These are phyloP conservation scores for Arrhamphus sclerolepis DNA, from an alignment of 2,797 vertebrate species.

Conservation along the genomic window DNA sequence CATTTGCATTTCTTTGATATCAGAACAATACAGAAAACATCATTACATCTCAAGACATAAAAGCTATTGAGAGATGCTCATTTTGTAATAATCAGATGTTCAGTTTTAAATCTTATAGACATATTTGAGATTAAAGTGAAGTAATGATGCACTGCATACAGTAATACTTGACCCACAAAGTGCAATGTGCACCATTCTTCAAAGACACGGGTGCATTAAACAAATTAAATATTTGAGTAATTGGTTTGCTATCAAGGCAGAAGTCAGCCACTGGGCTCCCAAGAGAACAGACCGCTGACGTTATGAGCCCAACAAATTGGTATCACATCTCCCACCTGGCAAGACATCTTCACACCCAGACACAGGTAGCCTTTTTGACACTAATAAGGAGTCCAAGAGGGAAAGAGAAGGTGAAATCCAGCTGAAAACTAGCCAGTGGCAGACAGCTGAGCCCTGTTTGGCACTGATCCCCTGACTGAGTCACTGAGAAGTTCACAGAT, in stretches of 20 bases:
- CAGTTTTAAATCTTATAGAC: background rate
- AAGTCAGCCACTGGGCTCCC: constrained; percentile 30
- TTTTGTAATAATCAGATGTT: constrained; percentile 7
- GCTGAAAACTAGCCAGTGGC: constrained; percentile 64
- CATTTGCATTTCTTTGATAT: constrained; percentile 63
- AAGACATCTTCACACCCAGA: constrained; percentile 60
- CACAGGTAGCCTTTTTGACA: constrained; percentile 64
- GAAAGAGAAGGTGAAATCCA: constrained; percentile 49
- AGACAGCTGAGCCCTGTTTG: constrained; percentile 71
- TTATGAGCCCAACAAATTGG: constrained; percentile 67
- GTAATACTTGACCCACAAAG: background rate
- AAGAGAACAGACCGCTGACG: constrained; percentile 27
- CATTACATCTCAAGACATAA: constrained; percentile 23
- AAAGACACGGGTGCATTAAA: constrained; percentile 9
- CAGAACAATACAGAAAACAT: constrained; percentile 11
- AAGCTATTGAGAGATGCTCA: background rate
- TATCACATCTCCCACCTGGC: constrained; percentile 62
- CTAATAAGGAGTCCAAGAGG: constrained; percentile 64
- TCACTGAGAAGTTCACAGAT: constrained; percentile 68
- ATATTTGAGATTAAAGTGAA: background rate
- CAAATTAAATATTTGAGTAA: constrained; percentile 49
- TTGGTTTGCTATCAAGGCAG: constrained; percentile 32
- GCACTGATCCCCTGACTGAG: constrained; percentile 53
- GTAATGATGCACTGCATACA: background rate
- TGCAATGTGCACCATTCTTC: background rate